A percentile compares a stretch with the other conserved stretches of the same genome.
Evolutionary conservation across 2,888 invertebrate genomes (phyloP).

Genomic region (Eristalinus sepulchralis): DNA sequence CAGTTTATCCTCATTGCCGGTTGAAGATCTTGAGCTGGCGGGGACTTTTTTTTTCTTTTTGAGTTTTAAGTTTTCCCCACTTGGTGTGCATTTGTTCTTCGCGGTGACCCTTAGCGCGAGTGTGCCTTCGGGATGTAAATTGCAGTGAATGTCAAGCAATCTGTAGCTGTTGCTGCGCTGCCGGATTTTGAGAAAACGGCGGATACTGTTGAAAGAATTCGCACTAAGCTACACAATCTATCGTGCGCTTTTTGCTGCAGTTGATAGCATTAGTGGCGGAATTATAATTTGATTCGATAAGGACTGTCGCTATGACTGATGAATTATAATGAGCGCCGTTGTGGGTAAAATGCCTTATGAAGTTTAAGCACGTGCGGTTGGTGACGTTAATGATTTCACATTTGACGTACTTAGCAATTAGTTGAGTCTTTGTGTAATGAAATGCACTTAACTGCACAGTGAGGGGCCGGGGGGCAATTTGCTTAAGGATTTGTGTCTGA

Average conservation of each 20-base stretch:
- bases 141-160: slow-evolving; percentile 29
- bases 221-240: slow-evolving; percentile 26
- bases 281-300: slow-evolving; percentile 33
- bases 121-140: slow-evolving; percentile 19
- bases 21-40: slow-evolving; percentile 3
- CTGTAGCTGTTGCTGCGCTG: neutral
- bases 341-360: neutral
- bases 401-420: neutral
- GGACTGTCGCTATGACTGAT: neutral
- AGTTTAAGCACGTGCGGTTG: neutral
- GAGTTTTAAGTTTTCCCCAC: neutral
- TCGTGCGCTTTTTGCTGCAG: neutral
- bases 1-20: neutral
- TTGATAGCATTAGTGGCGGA: neutral
- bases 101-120: slow-evolving; percentile 4
- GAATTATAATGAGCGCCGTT: slow-evolving; percentile 23
- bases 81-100: neutral
- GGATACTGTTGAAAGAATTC: slow-evolving; percentile 2
- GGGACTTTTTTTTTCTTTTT: neutral
- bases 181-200: neutral
- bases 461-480: too few relatives aligned
- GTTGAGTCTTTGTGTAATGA: neutral
- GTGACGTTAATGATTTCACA: neutral
- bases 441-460: too few relatives aligned
- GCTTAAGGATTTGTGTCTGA: too few relatives aligned